Percentiles rank a stretch among this genome's conserved stretches.
phyloP scores from a whole-genome alignment of 2,797 vertebrate genomes.

The Rhincodon typus region DNA sequence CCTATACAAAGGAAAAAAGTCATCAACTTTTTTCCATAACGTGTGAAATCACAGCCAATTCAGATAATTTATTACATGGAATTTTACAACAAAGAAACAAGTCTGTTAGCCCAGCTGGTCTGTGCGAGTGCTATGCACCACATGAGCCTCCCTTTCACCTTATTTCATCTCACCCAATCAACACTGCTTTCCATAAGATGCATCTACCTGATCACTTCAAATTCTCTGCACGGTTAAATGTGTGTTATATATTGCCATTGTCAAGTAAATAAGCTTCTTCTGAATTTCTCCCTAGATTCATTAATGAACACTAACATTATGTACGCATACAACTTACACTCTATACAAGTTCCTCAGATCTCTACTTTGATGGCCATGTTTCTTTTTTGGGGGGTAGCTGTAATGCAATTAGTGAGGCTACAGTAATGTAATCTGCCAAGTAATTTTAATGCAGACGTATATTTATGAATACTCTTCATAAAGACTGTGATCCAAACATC shows the following conservation, averaged over 20 bases:
- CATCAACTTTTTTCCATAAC: neutral
- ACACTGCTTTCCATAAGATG: neutral
- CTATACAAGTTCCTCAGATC: neutral
- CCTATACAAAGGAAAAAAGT: neutral
- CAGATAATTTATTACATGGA: neutral
- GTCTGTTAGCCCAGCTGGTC: neutral
- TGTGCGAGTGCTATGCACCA: neutral
- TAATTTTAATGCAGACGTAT: neutral
- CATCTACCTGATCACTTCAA: neutral
- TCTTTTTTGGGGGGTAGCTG: neutral
- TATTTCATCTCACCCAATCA: neutral
- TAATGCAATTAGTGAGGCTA: too few species aligned
- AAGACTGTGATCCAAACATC: neutral
- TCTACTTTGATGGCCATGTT: neutral
- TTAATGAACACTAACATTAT: neutral
- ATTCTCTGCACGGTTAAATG: neutral
- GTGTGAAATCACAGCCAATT: neutral
- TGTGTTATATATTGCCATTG: neutral
- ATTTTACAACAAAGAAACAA: neutral
- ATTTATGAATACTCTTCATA: neutral
- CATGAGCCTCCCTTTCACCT: neutral
- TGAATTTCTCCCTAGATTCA: neutral
- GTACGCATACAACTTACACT: neutral
- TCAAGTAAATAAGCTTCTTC: neutral
- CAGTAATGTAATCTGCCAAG: neutral